Evolutionary conservation across 2,113 vertebrate genomes (phyloP).

Genomic region (Trichomycterus rosablanca): DNA sequence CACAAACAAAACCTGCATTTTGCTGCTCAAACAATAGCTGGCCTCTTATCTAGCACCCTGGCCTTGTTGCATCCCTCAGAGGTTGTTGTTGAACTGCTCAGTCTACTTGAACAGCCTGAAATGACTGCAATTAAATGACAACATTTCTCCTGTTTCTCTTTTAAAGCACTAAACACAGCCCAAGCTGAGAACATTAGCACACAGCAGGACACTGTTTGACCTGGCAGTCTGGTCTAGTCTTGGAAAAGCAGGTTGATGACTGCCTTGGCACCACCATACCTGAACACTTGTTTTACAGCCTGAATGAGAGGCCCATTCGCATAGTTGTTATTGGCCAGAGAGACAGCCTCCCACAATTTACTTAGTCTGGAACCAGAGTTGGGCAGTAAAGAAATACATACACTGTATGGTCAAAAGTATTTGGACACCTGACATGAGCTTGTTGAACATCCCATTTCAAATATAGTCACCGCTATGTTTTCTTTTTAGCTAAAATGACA

Average conservation of each 20-base stretch:
- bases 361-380: constrained; percentile 49
- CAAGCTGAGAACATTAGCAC: constrained; percentile 28
- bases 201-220: constrained; percentile 21
- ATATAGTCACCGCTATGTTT: too few relatives aligned
- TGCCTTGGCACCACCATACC: constrained; percentile 28
- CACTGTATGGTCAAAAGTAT: too few relatives aligned
- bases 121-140: constrained; percentile 35
- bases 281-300: constrained; percentile 39
- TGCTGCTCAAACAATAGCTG: constrained; percentile 44
- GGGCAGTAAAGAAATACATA: too few relatives aligned
- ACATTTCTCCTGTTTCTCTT: constrained; percentile 26
- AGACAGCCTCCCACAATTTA: constrained; percentile 35
- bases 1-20: constrained; percentile 57
- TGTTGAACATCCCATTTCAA: too few relatives aligned
- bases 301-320: constrained; percentile 40
- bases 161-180: constrained; percentile 20
- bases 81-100: constrained; percentile 16
- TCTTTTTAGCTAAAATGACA: too few relatives aligned
- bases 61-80: constrained; percentile 25
- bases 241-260: constrained; percentile 35
- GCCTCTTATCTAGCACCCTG: constrained; percentile 33
- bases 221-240: constrained; percentile 23
- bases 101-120: constrained; percentile 27
- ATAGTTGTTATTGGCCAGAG: constrained; percentile 40
- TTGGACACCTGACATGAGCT: too few relatives aligned